Base-by-base conservation (phyloP, 1,140 invertebrate genomes). In the Zaprionus taronus region DNA sequence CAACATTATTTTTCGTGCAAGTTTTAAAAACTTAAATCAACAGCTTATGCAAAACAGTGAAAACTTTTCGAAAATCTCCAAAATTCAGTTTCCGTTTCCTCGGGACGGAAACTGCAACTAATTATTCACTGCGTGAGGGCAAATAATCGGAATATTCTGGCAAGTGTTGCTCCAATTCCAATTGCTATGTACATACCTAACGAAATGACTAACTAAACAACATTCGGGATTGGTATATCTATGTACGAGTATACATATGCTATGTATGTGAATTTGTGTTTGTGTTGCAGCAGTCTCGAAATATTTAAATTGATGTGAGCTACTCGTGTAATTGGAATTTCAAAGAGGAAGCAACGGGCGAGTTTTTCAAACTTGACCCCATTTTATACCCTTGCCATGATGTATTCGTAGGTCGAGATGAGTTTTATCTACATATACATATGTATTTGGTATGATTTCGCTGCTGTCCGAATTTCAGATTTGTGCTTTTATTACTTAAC, bases 381-480 rank as follows among this genome's bases (percentile, higher is more conserved):
- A 22, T 44, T 73, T 67, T 26, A 20, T 36, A 6, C 14, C 9
- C 3, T 44, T 44, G n/a, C 12, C 14, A 11, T 44, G 14, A 31
- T 31, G 28, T 36, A n/a, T n/a, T 14, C n/a, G 11, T 36, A 67
- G 61, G 22, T 28, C 24, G 41, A 56, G 36, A 74, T 38, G 74
- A 82, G 73, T 83, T 77, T 87, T 58, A 74, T 83, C 87, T 87
- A 34, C 31, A 34, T 34, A 74, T 86, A n/a, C n/a, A n/a, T n/a
- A n/a, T n/a, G n/a, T n/a, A 83, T 83, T 77, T 80, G 77, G 58
- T 71, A 76, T 58, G 57, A 41, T 47, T 74, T 61, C 15, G 17
- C 17, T 64, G 55, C 44, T 26, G n/a, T 14, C 28, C 24, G 20
- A 31, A 51, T 51, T 34, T 38, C 49, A 24, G 44, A 49, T 31